Base-by-base conservation (phyloP, 2,888 invertebrate genomes). In the Ectemnius cavifrons region DNA sequence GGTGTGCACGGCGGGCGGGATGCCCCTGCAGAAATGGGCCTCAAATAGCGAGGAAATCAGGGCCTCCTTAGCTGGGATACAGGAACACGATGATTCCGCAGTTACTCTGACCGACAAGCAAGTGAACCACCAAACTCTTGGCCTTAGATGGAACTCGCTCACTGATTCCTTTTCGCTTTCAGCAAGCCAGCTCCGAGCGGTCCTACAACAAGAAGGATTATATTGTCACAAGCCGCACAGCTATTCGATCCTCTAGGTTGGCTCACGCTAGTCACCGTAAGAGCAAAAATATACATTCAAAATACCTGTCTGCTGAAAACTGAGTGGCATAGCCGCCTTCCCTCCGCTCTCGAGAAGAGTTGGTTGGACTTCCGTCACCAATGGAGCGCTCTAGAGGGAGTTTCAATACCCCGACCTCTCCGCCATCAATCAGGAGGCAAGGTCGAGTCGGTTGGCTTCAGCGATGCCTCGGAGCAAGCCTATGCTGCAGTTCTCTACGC, bases 231-330 rank as follows among this genome's bases (percentile, higher is more conserved):
- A 27, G 49, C 60, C 3, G 67, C 67, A 2, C 4, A 23, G 23
- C 27, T 70, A 0, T 70, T 59, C 6, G 74, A 64, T 18, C 74
- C 74, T 1, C 27, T 70, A 0, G 66, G n/a, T n/a, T n/a, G n/a
- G n/a, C n/a, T n/a, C n/a, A n/a, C n/a, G n/a, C n/a, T n/a, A n/a
- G n/a, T n/a, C 0, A 27, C 66, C 6, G 16, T 71, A 2, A 16
- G 18, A 3, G 66, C 66, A 2, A 71, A 71, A 27, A 4, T 65
- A 4, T 16, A 65, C 1, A 66, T 71, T 57, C 71, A 71, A 13
- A 2, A 2, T 13, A 4, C 46, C 4, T 71, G 66, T 61, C 11
- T 18, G 18, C 11, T 46, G 6, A 14, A 61, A 49, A 0, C 27
- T 8, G 23, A 58, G 1, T 64, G 61, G 67, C 59, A 66, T n/a